Conservation (phyloP, 2,797 vertebrate species). For the Bryconaethiops microstoma region DNA sequence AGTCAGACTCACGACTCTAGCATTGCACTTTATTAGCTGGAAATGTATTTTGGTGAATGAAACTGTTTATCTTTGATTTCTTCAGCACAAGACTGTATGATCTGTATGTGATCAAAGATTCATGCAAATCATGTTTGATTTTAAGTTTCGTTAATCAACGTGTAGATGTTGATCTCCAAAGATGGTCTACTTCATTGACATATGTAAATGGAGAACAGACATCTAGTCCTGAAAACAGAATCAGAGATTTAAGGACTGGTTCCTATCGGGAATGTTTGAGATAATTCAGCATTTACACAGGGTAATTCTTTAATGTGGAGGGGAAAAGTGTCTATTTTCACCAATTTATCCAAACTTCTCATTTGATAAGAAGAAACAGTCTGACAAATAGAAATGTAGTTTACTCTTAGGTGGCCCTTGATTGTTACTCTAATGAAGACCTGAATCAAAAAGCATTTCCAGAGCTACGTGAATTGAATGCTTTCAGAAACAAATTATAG, state of each 20-base stretch:
- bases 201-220: constrained; percentile 7
- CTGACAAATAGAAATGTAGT: too few relatives aligned
- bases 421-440: neutral
- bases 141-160: neutral
- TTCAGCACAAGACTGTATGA: too few relatives aligned
- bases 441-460: neutral
- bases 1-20: neutral
- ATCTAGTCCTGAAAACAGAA: constrained; percentile 1
- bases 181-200: neutral
- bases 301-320: neutral
- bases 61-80: neutral
- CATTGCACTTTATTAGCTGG: neutral
- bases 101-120: too few relatives aligned
- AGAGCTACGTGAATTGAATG: too few relatives aligned
- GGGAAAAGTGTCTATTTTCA: neutral
- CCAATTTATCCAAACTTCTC: neutral
- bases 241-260: constrained; percentile 2
- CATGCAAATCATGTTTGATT: constrained; percentile 19
- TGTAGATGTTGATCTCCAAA: neutral
- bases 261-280: neutral
- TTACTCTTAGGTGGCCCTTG: neutral
- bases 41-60: neutral
- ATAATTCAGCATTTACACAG: neutral
- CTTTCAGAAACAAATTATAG: neutral
- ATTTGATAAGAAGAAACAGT: neutral